Evolutionary conservation across 2,797 vertebrate genomes (phyloP).

Genomic region (Clarias fuscus): DNA sequence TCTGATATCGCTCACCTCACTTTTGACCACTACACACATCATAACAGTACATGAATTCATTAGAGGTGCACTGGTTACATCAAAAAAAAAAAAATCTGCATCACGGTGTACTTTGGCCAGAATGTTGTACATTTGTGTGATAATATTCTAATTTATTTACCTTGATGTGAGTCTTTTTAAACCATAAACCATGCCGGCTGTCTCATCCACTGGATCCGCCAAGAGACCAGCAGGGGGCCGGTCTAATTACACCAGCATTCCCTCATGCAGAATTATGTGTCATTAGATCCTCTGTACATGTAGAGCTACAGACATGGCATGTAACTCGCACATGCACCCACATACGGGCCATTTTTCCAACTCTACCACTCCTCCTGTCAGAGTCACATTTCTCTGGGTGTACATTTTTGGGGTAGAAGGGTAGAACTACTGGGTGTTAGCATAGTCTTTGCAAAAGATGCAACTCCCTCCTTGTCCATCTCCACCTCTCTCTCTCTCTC

Average conservation of each 20-base stretch:
- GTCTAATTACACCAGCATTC: constrained; percentile 43
- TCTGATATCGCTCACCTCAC: not conserved
- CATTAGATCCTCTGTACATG: constrained; percentile 39
- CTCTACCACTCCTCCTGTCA: constrained; percentile 29
- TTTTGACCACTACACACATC: not conserved
- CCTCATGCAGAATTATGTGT: constrained; percentile 41
- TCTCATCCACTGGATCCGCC: constrained; percentile 1
- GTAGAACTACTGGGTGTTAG: constrained; percentile 59
- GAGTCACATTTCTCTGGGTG: constrained; percentile 51
- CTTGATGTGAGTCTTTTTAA: not conserved
- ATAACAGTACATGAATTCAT: not conserved
- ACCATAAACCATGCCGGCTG: not conserved
- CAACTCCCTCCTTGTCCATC: constrained; percentile 49
- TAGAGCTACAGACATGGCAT: constrained; percentile 14
- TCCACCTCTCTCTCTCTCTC: constrained; percentile 28
- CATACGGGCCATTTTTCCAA: not conserved
- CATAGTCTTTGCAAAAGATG: constrained; percentile 69
- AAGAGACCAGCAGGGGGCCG: not conserved
- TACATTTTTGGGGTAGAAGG: constrained; percentile 55
- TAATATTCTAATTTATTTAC: constrained; percentile 33
- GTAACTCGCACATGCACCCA: constrained; percentile 6
- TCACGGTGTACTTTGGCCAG: not conserved
- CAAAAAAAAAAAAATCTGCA: not conserved
- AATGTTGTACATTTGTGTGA: not conserved
- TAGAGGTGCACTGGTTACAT: not conserved